Conservation (phyloP, 2,113 vertebrate genomes). For the Uria lomvia region DNA sequence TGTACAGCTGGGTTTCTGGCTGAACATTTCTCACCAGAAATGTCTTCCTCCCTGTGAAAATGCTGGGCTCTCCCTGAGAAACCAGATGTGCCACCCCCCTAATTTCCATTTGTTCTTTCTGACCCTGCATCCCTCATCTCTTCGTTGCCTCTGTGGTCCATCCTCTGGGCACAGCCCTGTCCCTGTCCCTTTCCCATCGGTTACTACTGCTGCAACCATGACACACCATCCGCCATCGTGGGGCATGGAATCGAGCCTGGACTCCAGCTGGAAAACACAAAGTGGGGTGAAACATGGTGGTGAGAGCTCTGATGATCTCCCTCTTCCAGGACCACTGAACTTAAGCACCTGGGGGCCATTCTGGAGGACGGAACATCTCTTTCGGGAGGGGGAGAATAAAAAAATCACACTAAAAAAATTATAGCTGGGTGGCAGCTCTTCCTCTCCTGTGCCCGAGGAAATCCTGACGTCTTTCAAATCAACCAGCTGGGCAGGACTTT, state of each 20-base stretch:
- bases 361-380: not conserved
- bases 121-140: not conserved
- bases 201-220: not conserved
- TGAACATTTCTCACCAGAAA: not conserved
- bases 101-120: not conserved
- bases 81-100: not conserved
- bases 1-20: not conserved
- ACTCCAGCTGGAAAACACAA: not conserved
- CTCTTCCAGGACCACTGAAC: not conserved
- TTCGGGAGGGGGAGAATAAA: not conserved
- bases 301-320: not conserved
- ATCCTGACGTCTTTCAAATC: not conserved
- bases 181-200: not conserved
- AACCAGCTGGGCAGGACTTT: not conserved
- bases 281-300: not conserved
- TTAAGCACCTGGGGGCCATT: not conserved
- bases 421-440: not conserved
- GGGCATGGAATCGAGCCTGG: not conserved
- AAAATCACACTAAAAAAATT: not conserved
- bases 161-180: not conserved
- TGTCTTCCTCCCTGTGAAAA: not conserved
- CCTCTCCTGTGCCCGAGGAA: not conserved
- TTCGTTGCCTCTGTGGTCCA: not conserved
- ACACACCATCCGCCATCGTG: accelerated
- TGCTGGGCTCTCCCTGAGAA: not conserved